Percentiles rank a stretch among this genome's conserved stretches.
Conservation (phyloP, 2,888 invertebrate genomes). For the Tipula confusa region DNA sequence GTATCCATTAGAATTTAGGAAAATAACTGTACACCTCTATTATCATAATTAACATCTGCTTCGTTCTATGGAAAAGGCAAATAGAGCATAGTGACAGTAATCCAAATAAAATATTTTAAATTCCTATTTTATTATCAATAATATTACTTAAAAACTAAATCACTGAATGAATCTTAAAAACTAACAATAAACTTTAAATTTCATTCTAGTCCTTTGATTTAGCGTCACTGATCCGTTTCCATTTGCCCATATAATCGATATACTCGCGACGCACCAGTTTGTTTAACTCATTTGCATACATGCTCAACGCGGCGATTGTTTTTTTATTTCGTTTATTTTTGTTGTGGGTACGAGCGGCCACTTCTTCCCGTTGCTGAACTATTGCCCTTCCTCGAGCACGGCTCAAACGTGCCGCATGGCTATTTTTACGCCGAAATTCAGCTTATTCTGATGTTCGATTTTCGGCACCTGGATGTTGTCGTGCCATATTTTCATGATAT, state of each 20-base stretch:
- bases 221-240: neutral
- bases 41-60: too few relatives aligned
- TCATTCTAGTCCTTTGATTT: neutral
- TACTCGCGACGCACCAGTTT: neutral
- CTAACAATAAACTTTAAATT: too few relatives aligned
- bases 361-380: neutral
- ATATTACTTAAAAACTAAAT: too few relatives aligned
- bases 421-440: slow-evolving; percentile 27
- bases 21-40: too few relatives aligned
- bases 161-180: too few relatives aligned
- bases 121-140: too few relatives aligned
- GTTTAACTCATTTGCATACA: neutral
- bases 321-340: neutral
- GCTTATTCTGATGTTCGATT: slow-evolving; percentile 27
- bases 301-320: neutral
- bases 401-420: neutral
- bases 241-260: neutral
- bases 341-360: neutral
- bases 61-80: too few relatives aligned
- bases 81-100: too few relatives aligned
- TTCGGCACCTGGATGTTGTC: neutral
- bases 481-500: slow-evolving; percentile 26
- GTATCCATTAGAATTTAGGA: too few relatives aligned
- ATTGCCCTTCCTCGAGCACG: neutral
- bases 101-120: too few relatives aligned